phyloP scores from a whole-genome alignment of 1,140 invertebrate species.

The Nomia melanderi region DNA sequence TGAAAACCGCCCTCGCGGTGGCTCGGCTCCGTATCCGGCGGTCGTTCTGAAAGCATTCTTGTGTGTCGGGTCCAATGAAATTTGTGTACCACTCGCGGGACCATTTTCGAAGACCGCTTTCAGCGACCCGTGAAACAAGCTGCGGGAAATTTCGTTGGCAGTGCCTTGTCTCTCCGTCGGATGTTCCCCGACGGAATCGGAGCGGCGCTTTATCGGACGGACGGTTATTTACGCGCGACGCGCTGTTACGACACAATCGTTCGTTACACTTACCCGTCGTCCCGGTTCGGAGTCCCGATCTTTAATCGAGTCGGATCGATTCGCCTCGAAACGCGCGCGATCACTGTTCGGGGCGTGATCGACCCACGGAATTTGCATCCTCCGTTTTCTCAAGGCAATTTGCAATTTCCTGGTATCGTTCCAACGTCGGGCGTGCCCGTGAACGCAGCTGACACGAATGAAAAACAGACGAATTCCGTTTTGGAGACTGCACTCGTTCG shows the following conservation, averaged over 20 bases:
- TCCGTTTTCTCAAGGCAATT: slow-evolving; percentile 15
- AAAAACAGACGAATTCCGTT: too few species aligned
- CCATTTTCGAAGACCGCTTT: not conserved
- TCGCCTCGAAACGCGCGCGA: slow-evolving; percentile 16
- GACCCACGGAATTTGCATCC: slow-evolving; percentile 21
- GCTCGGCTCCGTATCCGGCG: not conserved
- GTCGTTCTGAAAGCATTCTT: not conserved
- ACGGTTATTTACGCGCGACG: not conserved
- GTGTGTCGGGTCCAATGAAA: not conserved
- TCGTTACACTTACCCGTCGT: slow-evolving; percentile 10
- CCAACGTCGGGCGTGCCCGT: too few species aligned
- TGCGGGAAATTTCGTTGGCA: not conserved
- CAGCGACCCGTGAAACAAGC: slow-evolving; percentile 2
- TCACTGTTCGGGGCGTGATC: slow-evolving; percentile 6
- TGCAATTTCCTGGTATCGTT: slow-evolving; percentile 8
- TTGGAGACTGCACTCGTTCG: too few species aligned
- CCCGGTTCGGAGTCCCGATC: not conserved
- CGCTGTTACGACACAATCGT: not conserved
- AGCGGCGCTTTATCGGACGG: slow-evolving; percentile 4
- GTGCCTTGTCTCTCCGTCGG: not conserved
- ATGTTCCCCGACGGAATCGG: slow-evolving; percentile 6
- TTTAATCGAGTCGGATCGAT: slow-evolving; percentile 20
- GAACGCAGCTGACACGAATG: too few species aligned
- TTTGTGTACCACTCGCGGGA: not conserved
- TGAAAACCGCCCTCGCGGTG: not conserved